phyloP scores from a whole-genome alignment of 2,113 vertebrate genomes.

The Circaetus gallicus region DNA sequence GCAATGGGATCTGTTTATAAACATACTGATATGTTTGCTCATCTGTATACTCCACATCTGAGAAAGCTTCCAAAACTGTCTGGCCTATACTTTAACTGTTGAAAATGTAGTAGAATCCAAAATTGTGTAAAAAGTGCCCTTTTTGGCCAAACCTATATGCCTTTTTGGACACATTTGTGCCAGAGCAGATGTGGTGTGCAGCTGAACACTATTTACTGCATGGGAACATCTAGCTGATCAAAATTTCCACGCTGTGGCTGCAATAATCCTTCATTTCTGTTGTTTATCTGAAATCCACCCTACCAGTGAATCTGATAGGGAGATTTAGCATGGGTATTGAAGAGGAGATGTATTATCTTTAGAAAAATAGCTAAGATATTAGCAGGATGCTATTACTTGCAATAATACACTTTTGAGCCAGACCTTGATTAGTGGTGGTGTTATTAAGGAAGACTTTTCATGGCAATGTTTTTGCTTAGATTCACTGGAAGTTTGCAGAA shows the following conservation, averaged over 20 bases:
- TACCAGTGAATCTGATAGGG: background rate
- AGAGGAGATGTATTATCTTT: slow-evolving; percentile 11
- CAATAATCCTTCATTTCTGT: background rate
- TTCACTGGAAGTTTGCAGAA: background rate
- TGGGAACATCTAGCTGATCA: background rate
- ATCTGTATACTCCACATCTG: background rate
- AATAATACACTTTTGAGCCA: background rate
- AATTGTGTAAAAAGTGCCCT: background rate
- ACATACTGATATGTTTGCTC: background rate
- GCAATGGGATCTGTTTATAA: background rate
- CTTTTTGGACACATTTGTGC: background rate
- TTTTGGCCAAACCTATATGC: background rate
- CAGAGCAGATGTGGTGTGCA: slow-evolving; percentile 24
- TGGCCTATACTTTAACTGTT: background rate
- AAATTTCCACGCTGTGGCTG: background rate
- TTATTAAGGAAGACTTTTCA: slow-evolving; percentile 30
- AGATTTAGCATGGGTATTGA: background rate
- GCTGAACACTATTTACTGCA: slow-evolving; percentile 31
- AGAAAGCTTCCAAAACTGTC: background rate
- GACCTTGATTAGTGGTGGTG: background rate
- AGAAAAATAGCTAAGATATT: slow-evolving; percentile 24
- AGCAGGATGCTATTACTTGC: slow-evolving; percentile 11
- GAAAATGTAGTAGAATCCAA: background rate
- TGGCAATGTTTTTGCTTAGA: slow-evolving; percentile 14
- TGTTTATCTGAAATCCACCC: background rate